Conservation (phyloP, 2,113 vertebrate genomes). For the Oncorhynchus clarkii region DNA sequence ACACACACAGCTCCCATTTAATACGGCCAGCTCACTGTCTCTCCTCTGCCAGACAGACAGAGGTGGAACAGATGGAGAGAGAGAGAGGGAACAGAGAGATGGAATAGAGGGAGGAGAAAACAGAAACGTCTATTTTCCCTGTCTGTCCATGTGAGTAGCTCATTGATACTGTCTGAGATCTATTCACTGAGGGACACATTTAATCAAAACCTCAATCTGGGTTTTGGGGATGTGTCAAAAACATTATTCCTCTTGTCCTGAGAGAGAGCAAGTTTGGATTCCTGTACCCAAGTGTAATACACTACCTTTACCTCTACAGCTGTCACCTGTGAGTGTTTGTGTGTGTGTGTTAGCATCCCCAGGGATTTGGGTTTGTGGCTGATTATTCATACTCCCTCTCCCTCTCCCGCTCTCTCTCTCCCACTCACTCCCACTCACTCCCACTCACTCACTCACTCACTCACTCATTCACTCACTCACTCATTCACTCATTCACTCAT, state of each 20-base stretch:
- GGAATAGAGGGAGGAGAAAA: constrained; percentile 14
- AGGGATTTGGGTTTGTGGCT: neutral
- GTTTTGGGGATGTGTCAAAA: neutral
- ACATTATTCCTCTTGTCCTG: neutral
- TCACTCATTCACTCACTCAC: constrained; percentile 35
- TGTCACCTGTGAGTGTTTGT: neutral
- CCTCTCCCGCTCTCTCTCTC: constrained; percentile 36
- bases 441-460: too few species aligned
- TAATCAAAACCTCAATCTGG: too few species aligned
- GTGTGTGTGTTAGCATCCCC: constrained; percentile 2
- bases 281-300: neutral
- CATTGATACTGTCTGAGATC: constrained; percentile 46
- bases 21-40: constrained; percentile 2
- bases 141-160: constrained; percentile 45
- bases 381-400: neutral
- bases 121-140: constrained; percentile 22
- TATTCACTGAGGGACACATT: neutral
- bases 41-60: constrained; percentile 7
- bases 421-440: too few species aligned
- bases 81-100: neutral
- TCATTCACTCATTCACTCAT: constrained; percentile 33
- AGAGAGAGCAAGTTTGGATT: neutral
- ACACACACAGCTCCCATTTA: neutral
- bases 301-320: neutral
- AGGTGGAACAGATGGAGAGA: neutral